Conservation (phyloP, 1,140 invertebrate genomes). For the Drosophila micromelanica region DNA sequence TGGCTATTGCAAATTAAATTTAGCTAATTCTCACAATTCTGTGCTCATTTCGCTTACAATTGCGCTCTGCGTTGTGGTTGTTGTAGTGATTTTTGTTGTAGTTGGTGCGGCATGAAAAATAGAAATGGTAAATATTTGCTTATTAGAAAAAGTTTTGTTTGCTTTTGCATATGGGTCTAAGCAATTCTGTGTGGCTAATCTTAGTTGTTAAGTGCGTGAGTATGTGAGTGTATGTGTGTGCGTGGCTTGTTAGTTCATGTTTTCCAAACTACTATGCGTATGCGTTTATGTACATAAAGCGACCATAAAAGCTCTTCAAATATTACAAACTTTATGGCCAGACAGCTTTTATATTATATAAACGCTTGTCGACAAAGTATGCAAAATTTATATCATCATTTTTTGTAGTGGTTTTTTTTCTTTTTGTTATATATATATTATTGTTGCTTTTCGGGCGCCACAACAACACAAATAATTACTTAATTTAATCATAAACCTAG, state of each 20-base stretch:
- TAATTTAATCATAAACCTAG: slow-evolving; percentile 76
- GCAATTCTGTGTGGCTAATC: slow-evolving; percentile 50
- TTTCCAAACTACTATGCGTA: slow-evolving; percentile 64
- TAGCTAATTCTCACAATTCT: slow-evolving; percentile 84
- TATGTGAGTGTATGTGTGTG: slow-evolving; percentile 30
- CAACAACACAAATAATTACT: slow-evolving; percentile 72
- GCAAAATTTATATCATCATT: slow-evolving; percentile 18
- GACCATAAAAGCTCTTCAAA: slow-evolving; percentile 23
- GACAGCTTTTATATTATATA: slow-evolving; percentile 53
- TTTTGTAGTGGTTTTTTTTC: slow-evolving; percentile 20
- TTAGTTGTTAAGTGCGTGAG: slow-evolving; percentile 48
- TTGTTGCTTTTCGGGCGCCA: slow-evolving; percentile 54
- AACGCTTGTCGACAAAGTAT: slow-evolving; percentile 54
- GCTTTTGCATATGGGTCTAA: slow-evolving; percentile 14
- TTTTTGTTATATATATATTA: slow-evolving; percentile 23
- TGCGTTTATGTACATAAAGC: slow-evolving; percentile 26
- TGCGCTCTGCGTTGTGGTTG: slow-evolving; percentile 71
- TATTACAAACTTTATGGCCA: slow-evolving; percentile 15
- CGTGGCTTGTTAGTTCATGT: slow-evolving; percentile 48
- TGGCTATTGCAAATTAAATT: slow-evolving; percentile 84
- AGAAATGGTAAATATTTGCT: slow-evolving; percentile 56
- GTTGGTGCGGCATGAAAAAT: slow-evolving; percentile 50
- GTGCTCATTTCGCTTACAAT: slow-evolving; percentile 84
- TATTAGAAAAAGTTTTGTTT: slow-evolving; percentile 62
- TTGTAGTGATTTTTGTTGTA: slow-evolving; percentile 25